These are phyloP conservation scores for Dioctria rufipes DNA, from an alignment of 2,888 invertebrate genomes.

Conservation along the genomic window DNA sequence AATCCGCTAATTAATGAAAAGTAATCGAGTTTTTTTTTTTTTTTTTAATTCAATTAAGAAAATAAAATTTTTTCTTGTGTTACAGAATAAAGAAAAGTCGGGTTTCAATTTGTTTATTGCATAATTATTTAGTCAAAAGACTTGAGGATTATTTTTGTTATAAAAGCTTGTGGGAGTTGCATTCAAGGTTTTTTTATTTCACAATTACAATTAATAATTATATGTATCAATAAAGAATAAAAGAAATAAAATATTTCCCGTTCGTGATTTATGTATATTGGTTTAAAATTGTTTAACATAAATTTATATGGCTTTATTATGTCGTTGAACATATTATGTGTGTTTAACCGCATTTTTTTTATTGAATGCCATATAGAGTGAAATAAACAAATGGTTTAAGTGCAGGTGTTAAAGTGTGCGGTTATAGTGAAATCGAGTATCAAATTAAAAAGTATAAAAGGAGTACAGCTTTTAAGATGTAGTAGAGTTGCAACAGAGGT, in stretches of 20 bases:
- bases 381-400: slow-evolving; percentile 42
- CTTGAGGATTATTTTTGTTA: no score
- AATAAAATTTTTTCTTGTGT: no score
- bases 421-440: slow-evolving; percentile 25
- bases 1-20: no score
- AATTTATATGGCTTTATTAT: background rate
- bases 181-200: no score
- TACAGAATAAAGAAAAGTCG: no score
- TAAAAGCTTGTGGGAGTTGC: no score
- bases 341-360: slow-evolving; percentile 49
- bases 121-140: no score
- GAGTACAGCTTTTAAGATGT: slow-evolving; percentile 14
- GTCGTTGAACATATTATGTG: slow-evolving; percentile 29
- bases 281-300: slow-evolving; percentile 32
- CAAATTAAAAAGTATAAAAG: slow-evolving; percentile 1
- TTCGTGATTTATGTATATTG: background rate
- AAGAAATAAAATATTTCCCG: background rate
- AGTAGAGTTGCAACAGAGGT: slow-evolving; percentile 13
- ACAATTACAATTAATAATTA: no score
- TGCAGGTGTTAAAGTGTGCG: slow-evolving; percentile 53
- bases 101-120: no score
- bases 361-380: slow-evolving; percentile 16
- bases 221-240: no score
- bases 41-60: no score
- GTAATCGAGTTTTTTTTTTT: no score